Percentiles rank a stretch among this genome's conserved stretches.
phyloP scores from a whole-genome alignment of 1,140 invertebrate species.

The Chironomus striatipennis region DNA sequence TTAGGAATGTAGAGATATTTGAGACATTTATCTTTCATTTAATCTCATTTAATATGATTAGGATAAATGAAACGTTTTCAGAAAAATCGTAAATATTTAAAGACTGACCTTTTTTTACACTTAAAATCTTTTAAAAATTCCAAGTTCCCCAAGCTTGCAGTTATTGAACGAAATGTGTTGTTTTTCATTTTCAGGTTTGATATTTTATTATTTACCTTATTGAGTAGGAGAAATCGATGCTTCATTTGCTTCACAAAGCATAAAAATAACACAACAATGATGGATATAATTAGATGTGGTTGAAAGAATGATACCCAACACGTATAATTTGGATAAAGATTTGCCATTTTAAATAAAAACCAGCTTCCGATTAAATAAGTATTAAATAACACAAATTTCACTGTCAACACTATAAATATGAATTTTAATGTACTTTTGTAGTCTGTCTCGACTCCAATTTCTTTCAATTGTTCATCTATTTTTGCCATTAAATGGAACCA shows the following conservation, averaged over 20 bases:
- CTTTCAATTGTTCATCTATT: conserved; percentile 33
- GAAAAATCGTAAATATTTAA: too few relatives aligned
- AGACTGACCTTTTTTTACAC: too few relatives aligned
- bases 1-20: too few relatives aligned
- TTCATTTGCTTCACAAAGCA: conserved; percentile 36
- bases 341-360: conserved; percentile 30
- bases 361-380: conserved; percentile 32
- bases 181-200: too few relatives aligned
- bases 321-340: conserved; percentile 29
- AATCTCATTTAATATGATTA: too few relatives aligned
- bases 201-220: conserved; percentile 31
- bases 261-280: conserved; percentile 31
- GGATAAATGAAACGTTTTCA: too few relatives aligned
- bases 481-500: conserved; percentile 33
- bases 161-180: too few relatives aligned
- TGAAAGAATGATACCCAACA: conserved; percentile 34
- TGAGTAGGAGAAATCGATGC: conserved; percentile 35
- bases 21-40: too few relatives aligned
- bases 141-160: too few relatives aligned
- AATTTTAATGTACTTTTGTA: conserved; percentile 36
- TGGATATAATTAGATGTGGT: conserved; percentile 36
- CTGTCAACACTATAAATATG: conserved; percentile 31
- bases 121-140: too few relatives aligned
- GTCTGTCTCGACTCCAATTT: conserved; percentile 36
- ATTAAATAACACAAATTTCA: conserved; percentile 31